Evolutionary conservation across 1,140 invertebrate genomes (phyloP).

Genomic region (Parapsyche elsis): DNA sequence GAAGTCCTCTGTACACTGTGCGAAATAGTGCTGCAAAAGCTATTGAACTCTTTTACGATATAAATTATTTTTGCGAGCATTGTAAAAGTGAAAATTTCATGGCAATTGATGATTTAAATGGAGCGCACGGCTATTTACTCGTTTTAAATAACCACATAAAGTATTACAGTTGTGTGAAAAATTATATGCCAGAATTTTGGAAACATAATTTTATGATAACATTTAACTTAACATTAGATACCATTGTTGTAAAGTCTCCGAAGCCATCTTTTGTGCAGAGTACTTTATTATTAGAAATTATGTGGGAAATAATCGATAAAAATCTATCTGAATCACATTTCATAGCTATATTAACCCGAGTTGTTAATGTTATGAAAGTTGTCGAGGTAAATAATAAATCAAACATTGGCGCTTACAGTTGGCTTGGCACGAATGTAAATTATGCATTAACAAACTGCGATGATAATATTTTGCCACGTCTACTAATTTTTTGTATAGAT

Average conservation of each 20-base stretch:
- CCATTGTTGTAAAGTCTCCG: no score
- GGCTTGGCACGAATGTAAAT: constrained; percentile 33
- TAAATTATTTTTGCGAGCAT: constrained; percentile 42
- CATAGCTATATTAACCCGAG: neutral
- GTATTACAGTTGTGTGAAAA: constrained; percentile 42
- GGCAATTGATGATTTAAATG: constrained; percentile 59
- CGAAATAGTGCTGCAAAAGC: constrained; percentile 61
- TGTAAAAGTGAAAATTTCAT: constrained; percentile 29
- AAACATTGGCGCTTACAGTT: constrained; percentile 41
- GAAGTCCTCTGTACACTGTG: constrained; percentile 63
- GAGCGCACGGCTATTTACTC: constrained; percentile 61
- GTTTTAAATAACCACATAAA: constrained; percentile 56
- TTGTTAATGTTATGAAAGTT: neutral
- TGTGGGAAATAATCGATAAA: neutral
- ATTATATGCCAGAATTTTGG: constrained; percentile 9
- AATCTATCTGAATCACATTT: neutral
- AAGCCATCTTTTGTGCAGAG: constrained; percentile 47
- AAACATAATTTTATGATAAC: neutral
- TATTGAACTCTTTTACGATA: constrained; percentile 55
- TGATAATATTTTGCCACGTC: constrained; percentile 20
- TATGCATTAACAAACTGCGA: constrained; percentile 36
- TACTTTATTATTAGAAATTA: constrained; percentile 43
- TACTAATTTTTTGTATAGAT: constrained; percentile 32
- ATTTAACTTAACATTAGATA: no score
- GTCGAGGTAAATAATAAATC: constrained; percentile 7